Base-by-base conservation (phyloP, 2,888 invertebrate species). In the Sycophila texana region DNA sequence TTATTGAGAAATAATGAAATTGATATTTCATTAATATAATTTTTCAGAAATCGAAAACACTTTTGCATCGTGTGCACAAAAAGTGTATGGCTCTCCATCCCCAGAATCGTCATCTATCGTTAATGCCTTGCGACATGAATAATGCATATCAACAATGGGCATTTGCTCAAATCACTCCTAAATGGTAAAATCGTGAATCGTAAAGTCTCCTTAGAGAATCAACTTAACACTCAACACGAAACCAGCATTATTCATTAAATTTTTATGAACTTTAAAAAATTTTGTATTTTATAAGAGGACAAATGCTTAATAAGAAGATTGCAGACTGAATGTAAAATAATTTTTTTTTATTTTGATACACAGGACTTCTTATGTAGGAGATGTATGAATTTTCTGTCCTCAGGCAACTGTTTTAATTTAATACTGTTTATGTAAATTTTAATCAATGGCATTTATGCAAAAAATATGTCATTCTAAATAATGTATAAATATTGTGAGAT, bases 111-210 rank as follows among this genome's bases (percentile, higher is more conserved):
- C 95, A 95, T 81, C 90, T 98, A 1, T 95, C 94, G 20, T 91
- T 98, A 57, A 94, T 95, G 88, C 94, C 95, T 1, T 98, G 98
- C 90, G 97, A 98, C 90, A 91, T 94, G 53, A 94, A 95, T 87
- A 97, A 97, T 89, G 95, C 95, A 26, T 96, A 95, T 91, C 97
- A 98, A 87, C 95, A 97, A 87, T 98, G 98, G 97, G 92, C 92
- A 76, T 96, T 97, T 89, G 94, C 94, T 87, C 93, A 94, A 88
- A 93, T 96, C 76, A 93, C 93, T 85, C 95, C 95, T 14, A 93
- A 92, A 83, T 95, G 94, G 94, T 93, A 84, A 88, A 84, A 58
- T 16, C 16, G 53, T 30, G 63, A 57, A 73, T 13, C 55, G 47
- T 55, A 10, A 65, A 53, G 16, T 53, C 53, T 63, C 47, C 47